Evolutionary conservation across 2,113 vertebrate genomes (phyloP), one percentile per base, ranked within the genome.

Genomic region (Ammodytes marinus): DNA sequence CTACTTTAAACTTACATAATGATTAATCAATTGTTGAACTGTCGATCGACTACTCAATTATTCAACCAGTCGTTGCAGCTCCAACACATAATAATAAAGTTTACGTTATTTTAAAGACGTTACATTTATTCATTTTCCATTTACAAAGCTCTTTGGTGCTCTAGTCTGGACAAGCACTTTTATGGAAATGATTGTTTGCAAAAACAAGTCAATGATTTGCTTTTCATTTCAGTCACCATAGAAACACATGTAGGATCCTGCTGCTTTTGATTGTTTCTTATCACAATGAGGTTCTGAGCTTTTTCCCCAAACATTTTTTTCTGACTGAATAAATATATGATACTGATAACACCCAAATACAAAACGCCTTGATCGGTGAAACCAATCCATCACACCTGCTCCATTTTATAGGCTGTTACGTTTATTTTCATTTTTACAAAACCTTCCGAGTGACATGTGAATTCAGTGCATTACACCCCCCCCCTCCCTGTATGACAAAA

Each of bases 301-400:
- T 69, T 5, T 39, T 6, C 6, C 6, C 10, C 10, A 57, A 9
- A 52, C 40, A 6, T 58, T 15, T 76, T 8, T 58, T 15, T 76
- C n/a, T 55, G n/a, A 58, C 17, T 27, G 67, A 14, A 67, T 66
- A 72, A 14, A 67, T 66, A 8, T 1, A 17, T 17, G 7, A 63
- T 3, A 46, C 35, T 19, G 10, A 57, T 40, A 53, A 13, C 3
- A 37, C 75, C 3, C 6, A n/a, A 50, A 69, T 7, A 58, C 5
- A 59, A 52, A 37, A n/a, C 0, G 10, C 9, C 7, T 54, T 43
- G 8, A 55, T 19, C 1, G 0, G 8, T 43, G 19, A 65, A 65
- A 67, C 47, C 14, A 6, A 57, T 43, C 2, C 74, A 40, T 17
- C 57, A 43, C 69, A 86, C 57, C 69, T 81, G 76, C 43, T 59